phyloP scores from a whole-genome alignment of 2,888 invertebrate species.

The Agrypnus murinus region DNA sequence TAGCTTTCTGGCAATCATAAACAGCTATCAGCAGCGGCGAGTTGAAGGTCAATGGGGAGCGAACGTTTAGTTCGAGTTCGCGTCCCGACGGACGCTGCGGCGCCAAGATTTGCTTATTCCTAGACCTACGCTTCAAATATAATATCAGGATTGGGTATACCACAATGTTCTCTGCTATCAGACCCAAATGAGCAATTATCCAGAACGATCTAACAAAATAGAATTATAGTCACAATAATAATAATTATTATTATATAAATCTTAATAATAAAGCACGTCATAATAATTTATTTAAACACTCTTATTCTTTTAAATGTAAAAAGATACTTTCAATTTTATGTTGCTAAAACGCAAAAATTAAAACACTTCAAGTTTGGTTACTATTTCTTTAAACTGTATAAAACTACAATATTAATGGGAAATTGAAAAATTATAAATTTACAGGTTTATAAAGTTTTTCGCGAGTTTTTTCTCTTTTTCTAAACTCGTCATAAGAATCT shows the following conservation, averaged over 20 bases:
- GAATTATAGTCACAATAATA: not conserved
- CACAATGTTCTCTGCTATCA: conserved; percentile 18
- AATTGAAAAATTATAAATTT: too few species aligned
- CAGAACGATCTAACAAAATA: conserved; percentile 5
- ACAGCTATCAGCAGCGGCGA: conserved; percentile 37
- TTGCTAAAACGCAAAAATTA: too few species aligned
- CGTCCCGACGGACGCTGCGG: conserved; percentile 58
- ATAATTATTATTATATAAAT: not conserved
- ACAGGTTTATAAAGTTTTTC: too few species aligned
- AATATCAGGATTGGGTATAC: conserved; percentile 18
- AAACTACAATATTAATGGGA: too few species aligned
- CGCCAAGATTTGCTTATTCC: conserved; percentile 54
- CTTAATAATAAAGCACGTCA: too few species aligned
- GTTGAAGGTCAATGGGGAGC: conserved; percentile 47
- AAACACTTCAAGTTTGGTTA: too few species aligned
- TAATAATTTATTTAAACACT: too few species aligned
- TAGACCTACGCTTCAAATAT: conserved; percentile 46
- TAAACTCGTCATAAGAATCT: too few species aligned
- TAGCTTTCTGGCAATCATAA: conserved; percentile 23
- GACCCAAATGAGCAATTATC: conserved; percentile 27
- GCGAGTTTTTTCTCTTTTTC: too few species aligned
- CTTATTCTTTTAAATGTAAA: too few species aligned
- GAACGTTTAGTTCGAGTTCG: conserved; percentile 47
- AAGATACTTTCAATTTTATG: too few species aligned
- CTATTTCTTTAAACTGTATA: too few species aligned